phyloP scores from a whole-genome alignment of 2,797 vertebrate species.

The Labeo calbasu region DNA sequence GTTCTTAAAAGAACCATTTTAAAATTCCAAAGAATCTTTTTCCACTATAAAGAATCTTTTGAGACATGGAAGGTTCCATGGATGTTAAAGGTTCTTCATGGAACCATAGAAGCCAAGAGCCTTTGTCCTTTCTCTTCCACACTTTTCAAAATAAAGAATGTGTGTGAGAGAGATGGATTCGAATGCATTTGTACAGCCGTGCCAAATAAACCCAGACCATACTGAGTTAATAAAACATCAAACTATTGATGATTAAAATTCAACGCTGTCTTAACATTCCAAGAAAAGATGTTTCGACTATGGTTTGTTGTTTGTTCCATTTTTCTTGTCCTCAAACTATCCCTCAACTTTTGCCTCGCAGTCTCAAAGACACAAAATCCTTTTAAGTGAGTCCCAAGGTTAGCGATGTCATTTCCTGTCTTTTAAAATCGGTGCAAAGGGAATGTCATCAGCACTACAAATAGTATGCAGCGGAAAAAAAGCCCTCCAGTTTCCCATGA shows the following conservation, averaged over 20 bases:
- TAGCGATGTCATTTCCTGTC: constrained; percentile 79
- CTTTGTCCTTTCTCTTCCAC: not conserved
- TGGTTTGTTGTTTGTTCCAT: constrained; percentile 26
- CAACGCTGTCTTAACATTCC: constrained; percentile 31
- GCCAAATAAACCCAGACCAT: constrained; percentile 17
- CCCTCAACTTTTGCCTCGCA: constrained; percentile 55
- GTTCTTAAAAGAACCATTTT: not conserved
- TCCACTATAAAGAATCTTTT: not conserved
- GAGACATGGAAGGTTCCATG: not conserved
- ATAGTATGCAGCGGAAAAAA: constrained; percentile 66
- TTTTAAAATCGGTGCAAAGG: constrained; percentile 75
- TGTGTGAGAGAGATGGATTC: not conserved
- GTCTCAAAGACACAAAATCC: constrained; percentile 66
- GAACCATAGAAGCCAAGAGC: not conserved
- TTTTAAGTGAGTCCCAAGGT: constrained; percentile 76
- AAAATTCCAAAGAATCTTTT: not conserved
- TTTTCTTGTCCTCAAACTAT: constrained; percentile 21
- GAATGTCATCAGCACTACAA: constrained; percentile 69
- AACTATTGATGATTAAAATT: constrained; percentile 43
- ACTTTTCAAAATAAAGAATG: not conserved
- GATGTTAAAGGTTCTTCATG: not conserved
- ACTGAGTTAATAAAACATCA: constrained; percentile 46
- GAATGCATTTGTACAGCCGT: not conserved
- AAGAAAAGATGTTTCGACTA: constrained; percentile 18
- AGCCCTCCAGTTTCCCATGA: constrained; percentile 65